phyloP scores from a whole-genome alignment of 2,797 vertebrate species.

The Gobionotothen gibberifrons region DNA sequence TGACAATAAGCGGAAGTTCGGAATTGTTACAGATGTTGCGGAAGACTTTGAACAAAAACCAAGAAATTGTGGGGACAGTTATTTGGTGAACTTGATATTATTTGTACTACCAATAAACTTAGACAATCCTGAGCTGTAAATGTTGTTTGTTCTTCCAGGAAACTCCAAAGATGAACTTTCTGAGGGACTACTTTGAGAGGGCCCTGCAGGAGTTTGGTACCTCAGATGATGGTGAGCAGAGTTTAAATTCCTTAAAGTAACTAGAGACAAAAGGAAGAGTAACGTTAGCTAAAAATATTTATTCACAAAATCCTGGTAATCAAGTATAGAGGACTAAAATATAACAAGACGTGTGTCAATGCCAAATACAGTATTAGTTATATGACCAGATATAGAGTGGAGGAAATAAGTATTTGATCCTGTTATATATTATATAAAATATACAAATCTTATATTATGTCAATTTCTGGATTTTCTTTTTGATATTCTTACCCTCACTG shows the following conservation, averaged over 20 bases:
- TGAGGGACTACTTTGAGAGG: constrained; percentile 94
- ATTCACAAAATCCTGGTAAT: constrained; percentile 37
- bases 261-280: background rate
- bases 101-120: background rate
- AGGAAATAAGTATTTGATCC: no score
- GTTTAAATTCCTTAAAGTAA: constrained; percentile 3
- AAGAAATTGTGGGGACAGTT: background rate
- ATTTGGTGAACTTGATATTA: background rate
- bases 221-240: constrained; percentile 86
- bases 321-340: constrained; percentile 14
- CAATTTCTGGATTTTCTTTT: no score
- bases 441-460: no score
- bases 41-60: background rate
- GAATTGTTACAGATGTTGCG: background rate
- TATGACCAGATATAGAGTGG: constrained; percentile 9
- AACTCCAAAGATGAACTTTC: constrained; percentile 86
- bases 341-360: background rate
- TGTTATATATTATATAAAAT: no score
- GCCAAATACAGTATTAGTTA: background rate
- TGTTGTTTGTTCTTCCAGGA: constrained; percentile 78
- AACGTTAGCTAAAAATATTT: constrained; percentile 23
- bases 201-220: constrained; percentile 94
- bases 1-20: background rate
- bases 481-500: no score
- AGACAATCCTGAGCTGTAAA: constrained; percentile 2